phyloP scores from a whole-genome alignment of 2,888 invertebrate genomes.

The Acronicta leporina region DNA sequence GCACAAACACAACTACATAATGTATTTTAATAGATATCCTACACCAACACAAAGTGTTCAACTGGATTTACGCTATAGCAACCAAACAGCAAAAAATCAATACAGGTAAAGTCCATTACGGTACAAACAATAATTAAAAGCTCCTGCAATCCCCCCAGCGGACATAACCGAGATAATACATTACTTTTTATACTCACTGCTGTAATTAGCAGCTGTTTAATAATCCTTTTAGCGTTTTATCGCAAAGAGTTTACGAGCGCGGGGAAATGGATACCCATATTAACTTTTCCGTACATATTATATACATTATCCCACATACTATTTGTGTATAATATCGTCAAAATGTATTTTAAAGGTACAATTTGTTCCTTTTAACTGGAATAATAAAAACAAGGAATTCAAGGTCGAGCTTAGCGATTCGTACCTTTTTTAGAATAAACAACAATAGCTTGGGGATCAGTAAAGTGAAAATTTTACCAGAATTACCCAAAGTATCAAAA shows the following conservation, averaged over 20 bases:
- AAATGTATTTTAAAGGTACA: conserved; percentile 11
- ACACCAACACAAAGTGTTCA: too few relatives aligned
- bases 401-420: too few relatives aligned
- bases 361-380: too few relatives aligned
- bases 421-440: too few relatives aligned
- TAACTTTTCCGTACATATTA: conserved; percentile 30
- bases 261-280: conserved; percentile 48
- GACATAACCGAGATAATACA: conserved; percentile 36
- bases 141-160: conserved; percentile 14
- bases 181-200: conserved; percentile 46
- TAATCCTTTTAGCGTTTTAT: conserved; percentile 58
- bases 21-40: too few relatives aligned
- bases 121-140: conserved; percentile 40
- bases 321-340: conserved; percentile 21
- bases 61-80: neutral
- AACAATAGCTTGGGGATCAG: too few relatives aligned
- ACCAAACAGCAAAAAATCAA: conserved; percentile 10
- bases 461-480: too few relatives aligned
- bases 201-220: conserved; percentile 57
- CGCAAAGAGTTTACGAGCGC: conserved; percentile 50
- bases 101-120: conserved; percentile 43
- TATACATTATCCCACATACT: conserved; percentile 8
- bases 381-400: too few relatives aligned
- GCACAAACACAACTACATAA: too few relatives aligned
- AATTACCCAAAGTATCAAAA: too few relatives aligned